Evolutionary conservation across 2,797 vertebrate genomes (phyloP).

Genomic region (Petrocephalus schoutedeni): DNA sequence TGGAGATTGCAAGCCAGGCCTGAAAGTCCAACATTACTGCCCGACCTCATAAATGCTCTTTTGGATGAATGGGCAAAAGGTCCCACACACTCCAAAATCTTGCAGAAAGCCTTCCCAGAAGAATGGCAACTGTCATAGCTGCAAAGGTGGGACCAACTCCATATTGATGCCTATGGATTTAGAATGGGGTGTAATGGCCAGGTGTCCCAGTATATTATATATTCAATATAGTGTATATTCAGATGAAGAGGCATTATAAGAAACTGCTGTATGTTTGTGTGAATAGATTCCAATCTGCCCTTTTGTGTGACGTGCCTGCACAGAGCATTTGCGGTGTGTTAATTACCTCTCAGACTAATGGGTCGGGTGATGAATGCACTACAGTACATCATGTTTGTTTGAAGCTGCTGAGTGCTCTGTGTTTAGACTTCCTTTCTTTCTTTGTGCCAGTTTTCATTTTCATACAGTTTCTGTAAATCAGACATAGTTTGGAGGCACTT

Average conservation of each 20-base stretch:
- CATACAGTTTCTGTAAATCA: neutral
- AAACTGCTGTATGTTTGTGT: neutral
- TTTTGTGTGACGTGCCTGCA: neutral
- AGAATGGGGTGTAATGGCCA: neutral
- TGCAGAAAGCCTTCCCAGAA: neutral
- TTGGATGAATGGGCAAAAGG: neutral
- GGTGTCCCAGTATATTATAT: neutral
- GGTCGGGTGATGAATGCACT: constrained; percentile 16
- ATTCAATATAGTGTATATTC: neutral
- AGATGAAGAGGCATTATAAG: neutral
- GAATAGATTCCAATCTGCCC: neutral
- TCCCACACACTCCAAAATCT: neutral
- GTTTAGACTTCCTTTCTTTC: neutral
- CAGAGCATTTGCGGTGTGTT: constrained; percentile 20
- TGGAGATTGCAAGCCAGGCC: neutral
- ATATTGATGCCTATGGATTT: neutral
- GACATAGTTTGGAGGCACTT: neutral
- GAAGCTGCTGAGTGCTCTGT: neutral
- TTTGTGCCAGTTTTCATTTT: neutral
- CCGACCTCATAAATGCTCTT: neutral
- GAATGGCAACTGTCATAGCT: too few relatives aligned
- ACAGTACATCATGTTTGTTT: constrained; percentile 1
- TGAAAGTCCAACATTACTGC: neutral
- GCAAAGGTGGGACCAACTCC: neutral
- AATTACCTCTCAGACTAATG: constrained; percentile 25